These are phyloP conservation scores for Cepaea hortensis DNA, from an alignment of 2,888 invertebrate species.

Conservation along the genomic window DNA sequence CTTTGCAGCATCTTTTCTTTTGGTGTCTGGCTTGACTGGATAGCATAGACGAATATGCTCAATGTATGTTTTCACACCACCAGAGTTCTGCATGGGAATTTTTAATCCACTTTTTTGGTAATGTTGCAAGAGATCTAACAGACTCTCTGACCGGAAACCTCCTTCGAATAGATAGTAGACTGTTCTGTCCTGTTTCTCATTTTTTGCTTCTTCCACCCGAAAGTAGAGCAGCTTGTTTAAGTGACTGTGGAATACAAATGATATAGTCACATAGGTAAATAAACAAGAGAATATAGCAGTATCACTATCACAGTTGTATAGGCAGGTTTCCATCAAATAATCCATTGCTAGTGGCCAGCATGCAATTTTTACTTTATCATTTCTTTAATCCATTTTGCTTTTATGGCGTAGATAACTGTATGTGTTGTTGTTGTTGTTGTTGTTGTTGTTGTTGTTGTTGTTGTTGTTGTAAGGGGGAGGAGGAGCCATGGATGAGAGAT, in stretches of 20 bases:
- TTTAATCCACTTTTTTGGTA: constrained; percentile 18
- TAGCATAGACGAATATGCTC: constrained; percentile 31
- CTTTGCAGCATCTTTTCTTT: neutral
- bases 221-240: constrained; percentile 16
- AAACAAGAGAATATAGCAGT: neutral
- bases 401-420: too few relatives aligned
- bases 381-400: too few relatives aligned
- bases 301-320: neutral
- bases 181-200: neutral
- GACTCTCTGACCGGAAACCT: constrained; percentile 36
- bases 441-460: too few relatives aligned
- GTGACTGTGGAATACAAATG: constrained; percentile 32
- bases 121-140: constrained; percentile 32
- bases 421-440: too few relatives aligned
- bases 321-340: neutral
- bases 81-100: neutral
- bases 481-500: too few relatives aligned
- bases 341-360: neutral
- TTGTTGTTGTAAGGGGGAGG: too few relatives aligned
- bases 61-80: constrained; percentile 5
- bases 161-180: constrained; percentile 34
- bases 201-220: constrained; percentile 14
- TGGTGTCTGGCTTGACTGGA: neutral
- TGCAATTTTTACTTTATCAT: too few relatives aligned
- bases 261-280: neutral